These are phyloP conservation scores for Malurus elegans DNA, from an alignment of 2,113 vertebrate species.

Conservation along the genomic window DNA sequence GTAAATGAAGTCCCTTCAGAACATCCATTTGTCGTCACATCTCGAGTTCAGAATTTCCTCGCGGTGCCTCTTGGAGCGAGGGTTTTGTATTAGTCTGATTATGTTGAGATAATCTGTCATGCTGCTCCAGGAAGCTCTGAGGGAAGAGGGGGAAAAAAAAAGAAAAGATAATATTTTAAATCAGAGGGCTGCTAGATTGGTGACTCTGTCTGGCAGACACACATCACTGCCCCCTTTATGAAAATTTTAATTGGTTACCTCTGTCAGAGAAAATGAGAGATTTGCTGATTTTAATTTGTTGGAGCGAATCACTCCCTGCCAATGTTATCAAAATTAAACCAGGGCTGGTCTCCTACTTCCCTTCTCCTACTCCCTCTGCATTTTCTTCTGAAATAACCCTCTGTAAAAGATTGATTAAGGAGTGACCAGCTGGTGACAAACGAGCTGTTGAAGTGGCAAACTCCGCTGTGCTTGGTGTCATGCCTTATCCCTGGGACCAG, in stretches of 20 bases:
- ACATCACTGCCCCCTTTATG: slow-evolving; percentile 62
- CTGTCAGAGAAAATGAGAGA: slow-evolving; percentile 58
- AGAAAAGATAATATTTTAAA: slow-evolving; percentile 50
- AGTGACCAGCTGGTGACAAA: neutral
- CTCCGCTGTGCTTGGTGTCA: neutral
- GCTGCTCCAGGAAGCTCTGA: slow-evolving; percentile 13
- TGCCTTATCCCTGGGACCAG: neutral
- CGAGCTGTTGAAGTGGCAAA: neutral
- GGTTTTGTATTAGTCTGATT: slow-evolving; percentile 47
- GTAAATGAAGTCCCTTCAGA: neutral
- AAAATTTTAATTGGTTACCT: slow-evolving; percentile 68
- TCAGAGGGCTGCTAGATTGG: slow-evolving; percentile 35
- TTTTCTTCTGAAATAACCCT: neutral
- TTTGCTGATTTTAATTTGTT: slow-evolving; percentile 52
- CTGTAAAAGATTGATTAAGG: neutral
- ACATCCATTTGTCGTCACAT: neutral
- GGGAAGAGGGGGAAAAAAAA: neutral
- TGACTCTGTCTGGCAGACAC: slow-evolving; percentile 27
- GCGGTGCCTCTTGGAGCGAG: neutral
- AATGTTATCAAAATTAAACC: slow-evolving; percentile 32
- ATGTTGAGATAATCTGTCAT: slow-evolving; percentile 36
- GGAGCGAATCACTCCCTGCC: neutral
- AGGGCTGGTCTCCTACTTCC: neutral
- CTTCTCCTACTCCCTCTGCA: neutral
- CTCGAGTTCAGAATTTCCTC: neutral